These are phyloP conservation scores for Eurosta solidaginis DNA, from an alignment of 1,140 invertebrate genomes.

Conservation along the genomic window DNA sequence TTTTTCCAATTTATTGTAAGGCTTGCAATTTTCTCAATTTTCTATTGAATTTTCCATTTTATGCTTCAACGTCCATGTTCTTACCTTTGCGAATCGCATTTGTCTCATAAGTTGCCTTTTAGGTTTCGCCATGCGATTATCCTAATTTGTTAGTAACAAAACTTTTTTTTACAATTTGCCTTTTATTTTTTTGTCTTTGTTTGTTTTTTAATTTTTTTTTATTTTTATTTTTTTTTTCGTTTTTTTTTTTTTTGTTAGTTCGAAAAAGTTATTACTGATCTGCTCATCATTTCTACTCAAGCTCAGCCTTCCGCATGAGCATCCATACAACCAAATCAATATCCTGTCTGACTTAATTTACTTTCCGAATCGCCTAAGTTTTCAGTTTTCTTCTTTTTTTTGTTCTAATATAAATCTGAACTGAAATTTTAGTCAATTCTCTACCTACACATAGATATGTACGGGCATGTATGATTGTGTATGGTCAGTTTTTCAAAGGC, in stretches of 20 bases:
- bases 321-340: conserved; percentile 13
- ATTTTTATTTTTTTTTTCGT: neutral
- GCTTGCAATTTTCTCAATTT: conserved; percentile 4
- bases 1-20: neutral
- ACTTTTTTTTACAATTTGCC: neutral
- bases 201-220: neutral
- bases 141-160: neutral
- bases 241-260: neutral
- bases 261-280: conserved; percentile 16
- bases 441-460: neutral
- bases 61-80: neutral
- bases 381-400: neutral
- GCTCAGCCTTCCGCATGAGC: neutral
- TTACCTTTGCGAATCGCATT: neutral
- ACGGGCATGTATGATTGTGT: neutral
- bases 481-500: neutral
- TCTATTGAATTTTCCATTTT: conserved; percentile 4
- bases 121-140: neutral
- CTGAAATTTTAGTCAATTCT: neutral
- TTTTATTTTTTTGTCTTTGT: too few relatives aligned
- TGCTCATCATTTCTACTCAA: neutral
- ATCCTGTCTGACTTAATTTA: conserved; percentile 24
- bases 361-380: neutral
- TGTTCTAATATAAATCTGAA: neutral
- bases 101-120: neutral